A percentile compares a stretch with the other conserved stretches of the same genome.
Conservation (phyloP, 2,797 vertebrate species). For the Coregonus suidteri region DNA sequence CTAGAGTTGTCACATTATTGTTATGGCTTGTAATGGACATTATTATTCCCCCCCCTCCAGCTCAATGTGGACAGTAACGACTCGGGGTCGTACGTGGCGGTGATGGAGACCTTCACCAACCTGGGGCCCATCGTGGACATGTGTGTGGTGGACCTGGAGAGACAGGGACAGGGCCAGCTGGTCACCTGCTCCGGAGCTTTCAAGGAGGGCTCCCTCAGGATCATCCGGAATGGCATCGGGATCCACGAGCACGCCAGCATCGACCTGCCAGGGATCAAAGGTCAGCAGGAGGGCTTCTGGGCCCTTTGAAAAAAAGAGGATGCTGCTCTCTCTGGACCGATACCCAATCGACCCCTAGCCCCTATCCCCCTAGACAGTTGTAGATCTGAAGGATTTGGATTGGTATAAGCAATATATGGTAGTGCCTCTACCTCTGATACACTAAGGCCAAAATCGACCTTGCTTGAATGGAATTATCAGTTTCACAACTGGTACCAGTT, state of each 20-base stretch:
- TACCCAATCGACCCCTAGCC: background rate
- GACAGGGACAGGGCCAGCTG: constrained; percentile 96
- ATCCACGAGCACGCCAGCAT: constrained; percentile 99
- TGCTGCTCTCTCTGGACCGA: background rate
- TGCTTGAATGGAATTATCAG: too few relatives aligned
- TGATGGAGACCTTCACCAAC: constrained; percentile 99
- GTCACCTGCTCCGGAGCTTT: constrained; percentile 98
- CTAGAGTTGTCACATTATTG: background rate
- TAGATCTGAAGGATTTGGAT: too few relatives aligned
- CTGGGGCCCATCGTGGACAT: constrained; percentile 98
- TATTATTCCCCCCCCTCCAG: constrained; percentile 59
- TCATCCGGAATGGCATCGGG: constrained; percentile 97
- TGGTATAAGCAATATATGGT: too few relatives aligned
- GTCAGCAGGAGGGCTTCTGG: constrained; percentile 53
- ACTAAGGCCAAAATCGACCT: too few relatives aligned
- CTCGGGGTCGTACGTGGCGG: constrained; percentile 94
- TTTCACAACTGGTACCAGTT: too few relatives aligned
- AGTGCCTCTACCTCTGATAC: too few relatives aligned
- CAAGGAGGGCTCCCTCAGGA: constrained; percentile 95
- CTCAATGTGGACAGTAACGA: constrained; percentile 98
- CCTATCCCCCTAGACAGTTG: too few relatives aligned
- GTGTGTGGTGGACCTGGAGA: constrained; percentile 98
- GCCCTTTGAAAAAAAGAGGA: background rate
- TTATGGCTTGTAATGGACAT: background rate
- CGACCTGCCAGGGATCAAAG: constrained; percentile 95